Percentiles rank a stretch among this genome's conserved stretches.
phyloP scores from a whole-genome alignment of 2,888 invertebrate genomes.

The Catotricha subobsoleta region DNA sequence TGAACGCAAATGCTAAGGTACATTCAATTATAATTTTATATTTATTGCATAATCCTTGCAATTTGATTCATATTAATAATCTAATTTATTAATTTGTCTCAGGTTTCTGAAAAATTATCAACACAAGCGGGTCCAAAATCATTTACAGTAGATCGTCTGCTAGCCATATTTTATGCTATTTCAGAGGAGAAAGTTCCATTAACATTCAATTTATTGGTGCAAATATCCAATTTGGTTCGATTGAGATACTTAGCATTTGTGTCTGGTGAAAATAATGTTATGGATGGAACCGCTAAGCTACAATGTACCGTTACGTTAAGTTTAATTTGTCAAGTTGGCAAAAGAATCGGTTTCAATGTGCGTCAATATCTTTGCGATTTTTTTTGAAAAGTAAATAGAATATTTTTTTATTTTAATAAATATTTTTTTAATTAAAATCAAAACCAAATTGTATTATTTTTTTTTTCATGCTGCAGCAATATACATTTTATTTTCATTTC shows the following conservation, averaged over 20 bases:
- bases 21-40: conserved; percentile 11
- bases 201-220: conserved; percentile 70
- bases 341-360: conserved; percentile 56
- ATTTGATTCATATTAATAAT: background rate
- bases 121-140: conserved; percentile 66
- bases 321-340: conserved; percentile 59
- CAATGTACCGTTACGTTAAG: conserved; percentile 74
- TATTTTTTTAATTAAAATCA: no score
- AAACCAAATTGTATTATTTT: no score
- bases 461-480: no score
- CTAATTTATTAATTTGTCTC: background rate
- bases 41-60: background rate
- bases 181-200: conserved; percentile 67
- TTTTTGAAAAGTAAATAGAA: conserved; percentile 29
- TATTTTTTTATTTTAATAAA: no score
- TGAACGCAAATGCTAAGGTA: conserved; percentile 40
- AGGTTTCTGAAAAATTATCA: conserved; percentile 37
- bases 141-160: conserved; percentile 60
- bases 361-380: conserved; percentile 61
- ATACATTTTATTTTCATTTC: no score
- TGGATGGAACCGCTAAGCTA: conserved; percentile 57
- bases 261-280: conserved; percentile 50
- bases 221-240: conserved; percentile 73
- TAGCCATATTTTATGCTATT: conserved; percentile 82
- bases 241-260: conserved; percentile 55